Percentiles rank a stretch among this genome's conserved stretches.
These are phyloP conservation scores for Brachypterus glaber DNA, from an alignment of 2,888 invertebrate species.

Conservation along the genomic window DNA sequence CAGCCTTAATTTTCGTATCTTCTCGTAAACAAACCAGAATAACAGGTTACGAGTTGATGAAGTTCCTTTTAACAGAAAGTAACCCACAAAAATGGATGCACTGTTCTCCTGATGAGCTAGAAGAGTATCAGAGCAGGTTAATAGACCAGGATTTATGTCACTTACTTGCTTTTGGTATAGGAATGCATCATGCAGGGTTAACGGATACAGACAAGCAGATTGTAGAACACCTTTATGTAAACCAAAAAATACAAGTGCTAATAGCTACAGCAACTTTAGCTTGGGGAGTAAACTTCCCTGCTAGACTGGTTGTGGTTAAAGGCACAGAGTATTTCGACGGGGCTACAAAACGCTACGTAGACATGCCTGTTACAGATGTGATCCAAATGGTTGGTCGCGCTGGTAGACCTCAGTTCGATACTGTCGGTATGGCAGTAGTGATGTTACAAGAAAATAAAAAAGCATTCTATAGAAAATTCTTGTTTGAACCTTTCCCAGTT, in stretches of 20 bases:
- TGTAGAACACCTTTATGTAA: conserved; percentile 89
- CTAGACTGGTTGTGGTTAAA: conserved; percentile 95
- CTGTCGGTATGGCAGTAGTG: conserved; percentile 79
- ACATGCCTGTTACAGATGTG: conserved; percentile 99
- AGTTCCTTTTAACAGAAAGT: conserved; percentile 80
- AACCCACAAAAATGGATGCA: conserved; percentile 94
- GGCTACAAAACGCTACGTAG: conserved; percentile 91
- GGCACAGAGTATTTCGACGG: conserved; percentile 96
- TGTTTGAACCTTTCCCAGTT: conserved; percentile 98
- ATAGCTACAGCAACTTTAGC: conserved; percentile 96
- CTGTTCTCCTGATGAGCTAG: conserved; percentile 78
- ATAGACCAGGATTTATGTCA: conserved; percentile 86
- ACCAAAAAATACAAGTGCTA: conserved; percentile 91
- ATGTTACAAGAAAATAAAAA: conserved; percentile 95
- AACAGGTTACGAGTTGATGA: conserved; percentile 91
- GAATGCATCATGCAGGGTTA: conserved; percentile 96
- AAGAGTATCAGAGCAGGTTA: conserved; percentile 58
- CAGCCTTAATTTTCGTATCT: conserved; percentile 90
- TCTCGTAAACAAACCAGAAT: conserved; percentile 93
- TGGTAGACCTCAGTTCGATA: conserved; percentile 94
- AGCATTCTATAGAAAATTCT: conserved; percentile 96
- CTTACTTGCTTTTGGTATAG: conserved; percentile 93
- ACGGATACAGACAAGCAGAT: conserved; percentile 84
- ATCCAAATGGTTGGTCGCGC: conserved; percentile 99
- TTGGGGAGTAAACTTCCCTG: conserved; percentile 99